Evolutionary conservation across 1,140 invertebrate species (phyloP), one percentile per base, ranked within the genome.

Genomic region (Teleogryllus occipitalis): DNA sequence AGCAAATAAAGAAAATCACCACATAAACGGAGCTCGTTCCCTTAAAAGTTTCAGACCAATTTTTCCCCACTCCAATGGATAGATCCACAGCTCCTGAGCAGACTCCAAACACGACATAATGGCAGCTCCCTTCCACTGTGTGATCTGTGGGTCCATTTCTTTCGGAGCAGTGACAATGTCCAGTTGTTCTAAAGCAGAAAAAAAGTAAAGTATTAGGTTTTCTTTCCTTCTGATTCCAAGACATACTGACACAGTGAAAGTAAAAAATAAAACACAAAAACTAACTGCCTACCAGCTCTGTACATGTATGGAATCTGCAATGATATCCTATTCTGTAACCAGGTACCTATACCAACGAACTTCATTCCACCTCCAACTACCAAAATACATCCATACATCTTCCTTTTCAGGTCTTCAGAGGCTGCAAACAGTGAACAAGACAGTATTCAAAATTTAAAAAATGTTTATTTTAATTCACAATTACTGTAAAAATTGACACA

Each of bases 381-480:
- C 14, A 99, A 87, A 81, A 99, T 95, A 84, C 93, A 96, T 78
- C 93, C 95, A 83, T 97, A 98, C 96, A 99, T 97, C 87, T 97
- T 96, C 27, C 94, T 88, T 87, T 97, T 97, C 65, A 97, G 86
- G 82, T 99, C 97, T 81, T 97, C 96, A 46, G 89, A 92, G 7
- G 90, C 88, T 91, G 74, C 49, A 82, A 83, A 79, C 54, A 65
- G 54, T 3, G 54, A 7, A 18, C 2, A 65, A 65, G 10, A 10
- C 49, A 54, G 54, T 65, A 7, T 18, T 65, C 18, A 65, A 65
- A 65, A 65, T 18, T 65, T 39, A 39, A 39, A 39, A 2, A 2
- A 39, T 39, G 27, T 39, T 39, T 39, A 39, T 2, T 39, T 39
- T 2, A 39, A 39, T 39, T 39, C 27, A 39, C 27, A 39, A 5